These are phyloP conservation scores for Percina caprodes DNA, from an alignment of 2,113 vertebrate species.

Conservation along the genomic window DNA sequence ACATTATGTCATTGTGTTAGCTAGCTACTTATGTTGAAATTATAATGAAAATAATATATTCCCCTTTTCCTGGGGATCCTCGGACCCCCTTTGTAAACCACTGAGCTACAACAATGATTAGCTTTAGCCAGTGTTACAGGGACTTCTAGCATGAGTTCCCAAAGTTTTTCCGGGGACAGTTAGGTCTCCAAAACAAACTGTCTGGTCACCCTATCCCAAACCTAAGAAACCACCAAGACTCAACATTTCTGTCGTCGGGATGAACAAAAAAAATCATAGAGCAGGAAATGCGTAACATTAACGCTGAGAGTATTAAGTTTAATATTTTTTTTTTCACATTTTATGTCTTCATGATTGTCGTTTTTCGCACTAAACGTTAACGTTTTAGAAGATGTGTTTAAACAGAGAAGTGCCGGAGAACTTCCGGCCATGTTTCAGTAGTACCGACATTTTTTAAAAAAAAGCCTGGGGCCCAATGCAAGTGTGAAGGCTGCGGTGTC, in stretches of 20 bases:
- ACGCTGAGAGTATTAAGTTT: background rate
- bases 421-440: background rate
- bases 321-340: too few relatives aligned
- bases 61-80: too few relatives aligned
- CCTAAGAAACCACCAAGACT: slow-evolving; percentile 2
- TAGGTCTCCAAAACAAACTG: too few relatives aligned
- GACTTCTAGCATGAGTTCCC: background rate
- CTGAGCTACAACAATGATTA: background rate
- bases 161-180: too few relatives aligned
- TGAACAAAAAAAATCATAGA: background rate
- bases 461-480: background rate
- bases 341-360: background rate
- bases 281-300: background rate
- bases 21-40: too few relatives aligned
- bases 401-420: background rate
- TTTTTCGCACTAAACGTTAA: background rate
- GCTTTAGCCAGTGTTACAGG: background rate
- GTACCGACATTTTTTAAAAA: background rate
- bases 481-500: background rate
- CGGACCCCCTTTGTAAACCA: too few relatives aligned
- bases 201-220: background rate
- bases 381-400: background rate
- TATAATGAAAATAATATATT: too few relatives aligned
- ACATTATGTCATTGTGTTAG: too few relatives aligned
- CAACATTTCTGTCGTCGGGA: background rate